These are phyloP conservation scores for Tautogolabrus adspersus DNA, from an alignment of 2,113 vertebrate genomes.

Conservation along the genomic window DNA sequence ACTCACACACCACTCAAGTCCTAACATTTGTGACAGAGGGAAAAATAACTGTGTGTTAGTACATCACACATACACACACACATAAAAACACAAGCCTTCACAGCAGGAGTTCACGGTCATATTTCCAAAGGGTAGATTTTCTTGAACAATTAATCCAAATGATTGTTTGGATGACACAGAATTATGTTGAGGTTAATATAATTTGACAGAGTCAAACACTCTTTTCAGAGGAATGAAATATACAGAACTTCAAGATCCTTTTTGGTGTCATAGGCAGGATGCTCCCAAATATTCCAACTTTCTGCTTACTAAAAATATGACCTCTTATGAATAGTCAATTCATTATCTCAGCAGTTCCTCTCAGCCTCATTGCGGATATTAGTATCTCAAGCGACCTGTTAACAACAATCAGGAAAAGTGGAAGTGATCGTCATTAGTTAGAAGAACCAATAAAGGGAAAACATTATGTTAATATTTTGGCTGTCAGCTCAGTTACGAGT, in stretches of 20 bases:
- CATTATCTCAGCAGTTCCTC: too few species aligned
- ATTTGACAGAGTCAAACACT: conserved; percentile 51
- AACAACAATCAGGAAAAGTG: too few species aligned
- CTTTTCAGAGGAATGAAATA: conserved; percentile 24
- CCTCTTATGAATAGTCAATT: too few species aligned
- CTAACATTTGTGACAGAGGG: conserved; percentile 67
- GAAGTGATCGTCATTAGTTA: too few species aligned
- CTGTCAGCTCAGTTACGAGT: too few species aligned
- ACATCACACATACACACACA: conserved; percentile 20
- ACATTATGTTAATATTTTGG: too few species aligned
- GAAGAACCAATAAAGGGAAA: too few species aligned
- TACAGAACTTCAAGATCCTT: conserved; percentile 7
- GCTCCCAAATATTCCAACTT: conserved; percentile 13
- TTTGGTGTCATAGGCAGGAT: conserved; percentile 7
- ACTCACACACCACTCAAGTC: conserved; percentile 74
- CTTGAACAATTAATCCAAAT: conserved; percentile 64
- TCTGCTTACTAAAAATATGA: conserved; percentile 4
- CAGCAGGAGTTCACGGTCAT: conserved; percentile 32
- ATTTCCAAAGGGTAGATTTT: conserved; percentile 30
- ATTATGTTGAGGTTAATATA: conserved; percentile 62
- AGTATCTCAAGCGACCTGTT: too few species aligned
- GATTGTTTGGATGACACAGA: conserved; percentile 63
- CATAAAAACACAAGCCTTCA: conserved; percentile 15
- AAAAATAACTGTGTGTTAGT: conserved; percentile 55
- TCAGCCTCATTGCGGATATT: too few species aligned